Percentiles rank a stretch among this genome's conserved stretches.
phyloP scores from a whole-genome alignment of 1,140 invertebrate genomes.

The Ceratosolen fusciceps region DNA sequence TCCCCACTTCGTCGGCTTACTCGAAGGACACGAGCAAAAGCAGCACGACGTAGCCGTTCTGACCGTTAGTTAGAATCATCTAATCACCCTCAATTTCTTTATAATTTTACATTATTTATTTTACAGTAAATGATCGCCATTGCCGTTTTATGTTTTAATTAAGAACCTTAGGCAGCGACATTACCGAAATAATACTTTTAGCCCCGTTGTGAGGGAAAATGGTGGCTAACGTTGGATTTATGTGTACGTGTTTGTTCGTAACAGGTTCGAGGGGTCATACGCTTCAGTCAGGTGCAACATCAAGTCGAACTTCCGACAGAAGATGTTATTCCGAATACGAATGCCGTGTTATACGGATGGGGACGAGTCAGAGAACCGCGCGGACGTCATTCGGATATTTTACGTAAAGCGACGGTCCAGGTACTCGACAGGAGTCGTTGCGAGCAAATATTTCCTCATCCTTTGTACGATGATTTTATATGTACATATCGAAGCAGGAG shows the following conservation, averaged over 20 bases:
- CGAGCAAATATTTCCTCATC: neutral
- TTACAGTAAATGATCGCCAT: neutral
- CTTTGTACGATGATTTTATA: neutral
- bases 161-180: too few species aligned
- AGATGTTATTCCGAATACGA: neutral
- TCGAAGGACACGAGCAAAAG: neutral
- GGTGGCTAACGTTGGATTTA: too few species aligned
- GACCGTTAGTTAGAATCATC: neutral
- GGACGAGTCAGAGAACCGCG: neutral
- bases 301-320: neutral
- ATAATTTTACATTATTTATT: neutral
- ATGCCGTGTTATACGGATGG: neutral
- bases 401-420: neutral
- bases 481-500: neutral
- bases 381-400: neutral
- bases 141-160: neutral
- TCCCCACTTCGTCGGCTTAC: neutral
- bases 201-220: too few species aligned
- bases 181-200: too few species aligned
- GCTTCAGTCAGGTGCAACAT: neutral
- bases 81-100: neutral
- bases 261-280: neutral
- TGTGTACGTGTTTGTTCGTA: neutral
- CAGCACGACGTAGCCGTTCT: neutral
- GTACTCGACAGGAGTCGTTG: neutral